A percentile compares a stretch with the other conserved stretches of the same genome.
Conservation (phyloP, 2,797 vertebrate genomes). For the Mallotus villosus region DNA sequence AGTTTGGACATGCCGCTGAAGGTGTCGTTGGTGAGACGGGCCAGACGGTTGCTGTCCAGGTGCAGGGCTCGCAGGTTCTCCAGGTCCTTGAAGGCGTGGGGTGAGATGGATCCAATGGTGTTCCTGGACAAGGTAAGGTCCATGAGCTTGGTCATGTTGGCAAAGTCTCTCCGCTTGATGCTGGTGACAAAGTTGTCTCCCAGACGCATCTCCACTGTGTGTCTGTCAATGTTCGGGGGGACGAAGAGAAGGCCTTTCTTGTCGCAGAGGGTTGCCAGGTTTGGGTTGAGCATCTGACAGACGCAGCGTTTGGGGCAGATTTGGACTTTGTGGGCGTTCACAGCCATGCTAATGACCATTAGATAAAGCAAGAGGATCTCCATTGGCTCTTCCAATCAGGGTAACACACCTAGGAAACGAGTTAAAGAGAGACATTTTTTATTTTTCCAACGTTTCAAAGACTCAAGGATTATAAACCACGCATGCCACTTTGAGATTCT, state of each 20-base stretch:
- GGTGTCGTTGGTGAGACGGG: conserved; percentile 93
- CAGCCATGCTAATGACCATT: conserved; percentile 86
- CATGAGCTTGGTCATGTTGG: conserved; percentile 97
- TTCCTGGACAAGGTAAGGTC: conserved; percentile 96
- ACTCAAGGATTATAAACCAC: neutral
- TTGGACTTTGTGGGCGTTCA: conserved; percentile 90
- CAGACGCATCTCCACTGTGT: conserved; percentile 94
- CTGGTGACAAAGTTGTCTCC: conserved; percentile 97
- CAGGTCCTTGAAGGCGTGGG: conserved; percentile 92
- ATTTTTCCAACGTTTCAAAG: too few species aligned
- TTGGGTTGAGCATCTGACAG: conserved; percentile 96
- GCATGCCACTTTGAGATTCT: conserved; percentile 5
- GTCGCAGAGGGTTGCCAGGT: conserved; percentile 95
- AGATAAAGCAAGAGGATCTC: conserved; percentile 94
- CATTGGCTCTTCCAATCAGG: conserved; percentile 84
- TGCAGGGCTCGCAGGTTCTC: conserved; percentile 96
- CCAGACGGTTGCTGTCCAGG: conserved; percentile 94
- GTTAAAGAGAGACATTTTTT: neutral
- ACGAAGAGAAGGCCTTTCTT: conserved; percentile 98
- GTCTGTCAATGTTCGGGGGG: conserved; percentile 95
- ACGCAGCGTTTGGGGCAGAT: conserved; percentile 97
- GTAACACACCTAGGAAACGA: conserved; percentile 77
- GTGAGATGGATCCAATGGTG: conserved; percentile 93
- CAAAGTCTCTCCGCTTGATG: conserved; percentile 96
- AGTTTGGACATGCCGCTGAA: conserved; percentile 98